Conservation (phyloP, 23 tunicate genomes). For the Halocynthia roretzi region DNA sequence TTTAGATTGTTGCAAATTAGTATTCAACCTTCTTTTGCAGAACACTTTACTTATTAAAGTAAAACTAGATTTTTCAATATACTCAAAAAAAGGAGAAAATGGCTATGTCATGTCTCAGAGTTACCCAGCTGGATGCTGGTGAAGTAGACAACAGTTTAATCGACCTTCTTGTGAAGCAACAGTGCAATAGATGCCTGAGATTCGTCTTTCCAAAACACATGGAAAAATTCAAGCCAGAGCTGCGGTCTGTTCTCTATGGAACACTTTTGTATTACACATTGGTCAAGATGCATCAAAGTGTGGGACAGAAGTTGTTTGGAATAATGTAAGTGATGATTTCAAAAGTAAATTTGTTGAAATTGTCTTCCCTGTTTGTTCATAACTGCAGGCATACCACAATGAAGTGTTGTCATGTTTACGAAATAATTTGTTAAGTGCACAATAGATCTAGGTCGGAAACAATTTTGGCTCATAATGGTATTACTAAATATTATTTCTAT, state of each 20-base stretch:
- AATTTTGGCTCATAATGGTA: too few species aligned
- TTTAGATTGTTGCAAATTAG: too few species aligned
- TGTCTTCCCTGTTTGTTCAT: too few species aligned
- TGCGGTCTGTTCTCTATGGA: constrained; percentile 32
- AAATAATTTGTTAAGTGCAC: too few species aligned
- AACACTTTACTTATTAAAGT: too few species aligned
- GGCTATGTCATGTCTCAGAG: constrained; percentile 37
- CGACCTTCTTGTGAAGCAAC: constrained; percentile 19
- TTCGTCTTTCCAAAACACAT: constrained; percentile 9
- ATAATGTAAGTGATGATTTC: constrained; percentile 19
- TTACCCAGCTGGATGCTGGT: constrained; percentile 45
- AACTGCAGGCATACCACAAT: too few species aligned
- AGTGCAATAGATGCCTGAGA: constrained; percentile 23
- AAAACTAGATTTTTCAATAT: too few species aligned
- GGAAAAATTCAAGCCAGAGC: constrained; percentile 22
- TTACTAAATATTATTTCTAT: too few species aligned
- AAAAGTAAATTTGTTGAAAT: too few species aligned
- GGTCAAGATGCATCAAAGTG: constrained; percentile 29
- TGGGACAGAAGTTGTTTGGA: constrained; percentile 57
- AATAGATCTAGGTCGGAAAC: too few species aligned
- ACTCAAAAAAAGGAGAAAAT: neutral
- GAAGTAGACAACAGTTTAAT: constrained; percentile 34
- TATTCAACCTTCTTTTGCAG: too few species aligned
- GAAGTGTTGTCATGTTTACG: too few species aligned
- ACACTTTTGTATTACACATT: constrained; percentile 30